These are phyloP conservation scores for Ophion ventricosus DNA, from an alignment of 2,888 invertebrate species.

Conservation along the genomic window DNA sequence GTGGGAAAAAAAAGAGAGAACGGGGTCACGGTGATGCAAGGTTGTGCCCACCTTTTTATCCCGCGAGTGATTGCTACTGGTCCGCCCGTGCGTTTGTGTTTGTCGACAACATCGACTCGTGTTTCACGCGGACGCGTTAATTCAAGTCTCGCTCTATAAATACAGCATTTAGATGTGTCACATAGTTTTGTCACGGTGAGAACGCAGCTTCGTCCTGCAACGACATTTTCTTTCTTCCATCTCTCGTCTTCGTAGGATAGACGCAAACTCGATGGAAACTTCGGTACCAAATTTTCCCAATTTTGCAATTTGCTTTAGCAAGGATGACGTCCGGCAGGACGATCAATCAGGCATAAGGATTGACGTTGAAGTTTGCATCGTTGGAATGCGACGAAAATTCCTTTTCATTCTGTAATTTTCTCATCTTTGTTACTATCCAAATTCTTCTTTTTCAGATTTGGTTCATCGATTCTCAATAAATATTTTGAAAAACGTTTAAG, in stretches of 20 bases:
- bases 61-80: constrained; percentile 32
- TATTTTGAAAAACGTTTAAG: too few species aligned
- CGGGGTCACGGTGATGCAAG: constrained; percentile 71
- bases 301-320: too few species aligned
- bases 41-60: constrained; percentile 63
- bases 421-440: neutral
- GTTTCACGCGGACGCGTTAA: constrained; percentile 74
- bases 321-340: too few species aligned
- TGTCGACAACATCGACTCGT: constrained; percentile 65
- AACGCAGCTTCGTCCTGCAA: constrained; percentile 3
- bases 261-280: neutral
- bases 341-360: neutral
- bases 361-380: neutral
- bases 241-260: neutral
- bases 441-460: too few species aligned
- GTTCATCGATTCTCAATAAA: too few species aligned
- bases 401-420: neutral
- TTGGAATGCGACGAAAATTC: neutral
- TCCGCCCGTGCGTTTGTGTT: constrained; percentile 32
- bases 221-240: neutral
- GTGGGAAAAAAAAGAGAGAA: constrained; percentile 49
- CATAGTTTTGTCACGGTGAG: constrained; percentile 38
- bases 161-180: constrained; percentile 58
- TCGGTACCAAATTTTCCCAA: too few species aligned
- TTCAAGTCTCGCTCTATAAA: constrained; percentile 74